phyloP scores from a whole-genome alignment of 2,888 invertebrate genomes.

The Lochmaea capreae region DNA sequence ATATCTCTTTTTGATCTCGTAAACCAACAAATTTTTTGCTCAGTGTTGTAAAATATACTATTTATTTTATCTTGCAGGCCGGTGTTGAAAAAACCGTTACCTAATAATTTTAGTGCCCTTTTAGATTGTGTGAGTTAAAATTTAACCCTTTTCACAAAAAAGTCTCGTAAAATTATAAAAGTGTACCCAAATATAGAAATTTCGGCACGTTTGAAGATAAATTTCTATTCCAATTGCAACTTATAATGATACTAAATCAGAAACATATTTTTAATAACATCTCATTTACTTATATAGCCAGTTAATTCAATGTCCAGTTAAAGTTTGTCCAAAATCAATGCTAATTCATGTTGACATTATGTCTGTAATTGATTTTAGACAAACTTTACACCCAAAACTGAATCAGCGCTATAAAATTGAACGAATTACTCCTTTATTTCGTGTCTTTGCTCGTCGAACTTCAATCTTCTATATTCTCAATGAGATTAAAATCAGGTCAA shows the following conservation, averaged over 20 bases:
- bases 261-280: too few species aligned
- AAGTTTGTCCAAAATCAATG: too few species aligned
- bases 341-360: too few species aligned
- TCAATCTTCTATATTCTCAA: too few species aligned
- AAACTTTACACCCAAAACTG: too few species aligned
- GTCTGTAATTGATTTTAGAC: too few species aligned
- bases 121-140: slow-evolving; percentile 3
- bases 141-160: slow-evolving; percentile 5
- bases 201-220: slow-evolving; percentile 1
- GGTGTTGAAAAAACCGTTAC: slow-evolving; percentile 30
- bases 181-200: background rate
- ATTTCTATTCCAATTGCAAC: background rate
- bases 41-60: background rate
- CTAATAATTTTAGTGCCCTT: slow-evolving; percentile 17
- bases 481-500: too few species aligned
- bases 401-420: too few species aligned
- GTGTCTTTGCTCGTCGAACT: too few species aligned
- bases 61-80: background rate
- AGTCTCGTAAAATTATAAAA: slow-evolving; percentile 3
- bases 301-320: too few species aligned
- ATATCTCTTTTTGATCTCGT: background rate
- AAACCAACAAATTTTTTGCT: slow-evolving; percentile 5
- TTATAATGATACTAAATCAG: background rate
- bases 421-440: too few species aligned
- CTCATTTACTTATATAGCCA: too few species aligned